These are phyloP conservation scores for Drosophila kanekoi DNA, from an alignment of 2,888 invertebrate genomes.

Conservation along the genomic window DNA sequence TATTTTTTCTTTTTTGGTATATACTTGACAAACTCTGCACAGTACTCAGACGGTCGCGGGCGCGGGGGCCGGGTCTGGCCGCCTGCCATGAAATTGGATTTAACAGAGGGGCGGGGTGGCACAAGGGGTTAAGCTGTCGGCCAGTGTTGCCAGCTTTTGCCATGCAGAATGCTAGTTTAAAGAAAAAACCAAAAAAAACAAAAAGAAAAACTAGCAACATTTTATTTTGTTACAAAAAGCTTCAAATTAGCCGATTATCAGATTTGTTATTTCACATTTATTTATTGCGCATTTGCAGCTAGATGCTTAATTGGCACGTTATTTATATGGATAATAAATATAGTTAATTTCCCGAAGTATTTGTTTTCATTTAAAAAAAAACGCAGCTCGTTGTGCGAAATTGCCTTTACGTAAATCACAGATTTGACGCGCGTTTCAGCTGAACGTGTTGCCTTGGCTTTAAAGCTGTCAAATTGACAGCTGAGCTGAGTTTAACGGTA, in stretches of 20 bases:
- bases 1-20: slow-evolving; percentile 25
- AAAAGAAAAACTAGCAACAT: neutral
- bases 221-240: neutral
- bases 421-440: neutral
- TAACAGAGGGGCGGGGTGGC: slow-evolving; percentile 13
- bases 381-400: no score
- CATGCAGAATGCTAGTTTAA: slow-evolving; percentile 1
- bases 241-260: neutral
- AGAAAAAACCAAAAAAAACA: slow-evolving; percentile 4
- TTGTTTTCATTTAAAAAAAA: neutral
- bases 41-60: slow-evolving; percentile 2
- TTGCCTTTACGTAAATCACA: neutral
- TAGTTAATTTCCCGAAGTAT: neutral
- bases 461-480: slow-evolving; percentile 32
- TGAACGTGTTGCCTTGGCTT: slow-evolving; percentile 12
- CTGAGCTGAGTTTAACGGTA: slow-evolving; percentile 30
- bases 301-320: no score
- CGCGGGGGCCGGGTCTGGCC: no score
- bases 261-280: no score
- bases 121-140: slow-evolving; percentile 38
- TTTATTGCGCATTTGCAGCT: no score
- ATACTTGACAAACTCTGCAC: slow-evolving; percentile 3
- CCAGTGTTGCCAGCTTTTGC: slow-evolving; percentile 3
- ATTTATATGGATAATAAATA: neutral
- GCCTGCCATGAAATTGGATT: slow-evolving; percentile 55